Evolutionary conservation across 2,888 invertebrate species (phyloP).

Genomic region (Cylindroiulus punctatus): DNA sequence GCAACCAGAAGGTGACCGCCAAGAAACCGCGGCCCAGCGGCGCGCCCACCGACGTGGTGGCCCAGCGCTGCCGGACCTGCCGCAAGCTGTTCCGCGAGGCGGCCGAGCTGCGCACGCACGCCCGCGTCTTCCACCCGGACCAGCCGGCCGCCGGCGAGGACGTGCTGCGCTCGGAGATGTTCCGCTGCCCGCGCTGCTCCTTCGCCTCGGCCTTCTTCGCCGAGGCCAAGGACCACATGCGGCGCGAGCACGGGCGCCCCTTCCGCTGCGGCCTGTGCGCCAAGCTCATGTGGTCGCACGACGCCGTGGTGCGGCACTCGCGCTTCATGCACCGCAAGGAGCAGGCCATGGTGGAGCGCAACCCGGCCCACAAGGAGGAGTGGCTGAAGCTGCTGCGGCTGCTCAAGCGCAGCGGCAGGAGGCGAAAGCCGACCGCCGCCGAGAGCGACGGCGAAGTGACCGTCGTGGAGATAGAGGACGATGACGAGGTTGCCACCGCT

Average conservation of each 20-base stretch:
- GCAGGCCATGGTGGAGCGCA: slow-evolving; percentile 42
- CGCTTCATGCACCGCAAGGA: slow-evolving; percentile 40
- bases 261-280: slow-evolving; percentile 52
- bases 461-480: background rate
- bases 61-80: background rate
- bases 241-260: slow-evolving; percentile 40
- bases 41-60: background rate
- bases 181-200: background rate
- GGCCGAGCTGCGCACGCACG: background rate
- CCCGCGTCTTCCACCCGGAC: background rate
- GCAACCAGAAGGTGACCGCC: background rate
- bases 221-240: slow-evolving; percentile 53
- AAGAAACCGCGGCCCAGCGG: background rate
- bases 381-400: background rate
- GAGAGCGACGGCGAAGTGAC: background rate
- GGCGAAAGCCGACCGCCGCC: background rate
- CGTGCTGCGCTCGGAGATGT: background rate
- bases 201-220: background rate
- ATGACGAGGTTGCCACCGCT: background rate
- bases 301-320: slow-evolving; percentile 52
- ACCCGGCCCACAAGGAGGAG: slow-evolving; percentile 53
- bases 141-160: background rate
- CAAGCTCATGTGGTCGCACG: slow-evolving; percentile 54
- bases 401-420: background rate
- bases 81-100: background rate